phyloP scores from a whole-genome alignment of 2,113 vertebrate genomes.

The Hippocampus abdominalis region DNA sequence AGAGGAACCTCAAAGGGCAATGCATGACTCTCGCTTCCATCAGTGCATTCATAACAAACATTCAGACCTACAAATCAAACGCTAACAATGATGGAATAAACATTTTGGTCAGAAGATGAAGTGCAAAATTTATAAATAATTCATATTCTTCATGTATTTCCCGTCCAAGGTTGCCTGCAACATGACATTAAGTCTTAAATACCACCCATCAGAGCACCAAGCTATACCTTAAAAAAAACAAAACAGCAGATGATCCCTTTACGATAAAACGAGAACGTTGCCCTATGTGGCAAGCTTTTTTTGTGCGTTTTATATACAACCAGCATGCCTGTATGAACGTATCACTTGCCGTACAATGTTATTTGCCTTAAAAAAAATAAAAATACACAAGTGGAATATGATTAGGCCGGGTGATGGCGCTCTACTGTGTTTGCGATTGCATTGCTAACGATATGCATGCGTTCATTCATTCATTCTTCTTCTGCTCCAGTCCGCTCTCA shows the following conservation, averaged over 20 bases:
- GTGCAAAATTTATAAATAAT: slow-evolving; percentile 10
- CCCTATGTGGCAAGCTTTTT: neutral
- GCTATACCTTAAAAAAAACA: no score
- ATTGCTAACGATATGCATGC: slow-evolving; percentile 39
- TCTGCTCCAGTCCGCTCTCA: slow-evolving; percentile 71
- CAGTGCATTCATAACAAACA: slow-evolving; percentile 36
- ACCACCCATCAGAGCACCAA: neutral
- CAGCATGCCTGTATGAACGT: slow-evolving; percentile 53
- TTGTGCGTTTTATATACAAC: slow-evolving; percentile 5
- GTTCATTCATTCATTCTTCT: slow-evolving; percentile 52
- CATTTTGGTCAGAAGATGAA: slow-evolving; percentile 63
- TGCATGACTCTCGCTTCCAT: slow-evolving; percentile 8
- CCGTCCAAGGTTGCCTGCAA: slow-evolving; percentile 43
- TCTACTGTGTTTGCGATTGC: slow-evolving; percentile 37
- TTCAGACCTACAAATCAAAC: slow-evolving; percentile 12
- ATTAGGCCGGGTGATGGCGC: slow-evolving; percentile 29
- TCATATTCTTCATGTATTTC: slow-evolving; percentile 22
- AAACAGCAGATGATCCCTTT: neutral
- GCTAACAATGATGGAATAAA: slow-evolving; percentile 23
- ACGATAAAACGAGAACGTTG: neutral
- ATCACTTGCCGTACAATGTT: slow-evolving; percentile 15
- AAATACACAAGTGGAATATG: slow-evolving; percentile 25
- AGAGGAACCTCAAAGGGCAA: slow-evolving; percentile 32
- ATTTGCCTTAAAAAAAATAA: slow-evolving; percentile 39
- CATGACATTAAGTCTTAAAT: slow-evolving; percentile 1